Evolutionary conservation across 2,888 invertebrate species (phyloP), one percentile per base, ranked within the genome.

Genomic region (Andrena bicolor): DNA sequence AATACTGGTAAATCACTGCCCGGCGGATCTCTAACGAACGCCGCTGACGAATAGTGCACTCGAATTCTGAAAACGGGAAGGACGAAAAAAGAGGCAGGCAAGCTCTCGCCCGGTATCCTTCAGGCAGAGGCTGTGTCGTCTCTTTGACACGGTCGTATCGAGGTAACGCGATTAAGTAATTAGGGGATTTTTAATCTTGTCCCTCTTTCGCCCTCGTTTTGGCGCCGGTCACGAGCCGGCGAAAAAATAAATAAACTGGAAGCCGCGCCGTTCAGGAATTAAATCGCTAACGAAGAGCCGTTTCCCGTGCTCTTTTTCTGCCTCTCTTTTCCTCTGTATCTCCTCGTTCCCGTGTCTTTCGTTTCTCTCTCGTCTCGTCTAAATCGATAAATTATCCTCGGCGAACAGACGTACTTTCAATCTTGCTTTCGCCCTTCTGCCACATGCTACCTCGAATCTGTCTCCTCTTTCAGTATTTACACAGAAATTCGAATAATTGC

Each of bases 91-190:
- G 53, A 69, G 41, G 58, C 49, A 8, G 16, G 35, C 26, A 49
- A 49, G 13, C 75, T 72, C 41, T 16, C 41, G 48, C 32, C 41
- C 51, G 53, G 49, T 10, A 77, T 66, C 49, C 58, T 80, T 66
- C 56, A 41, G n/a, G 20, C 60, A 35, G 51, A 53, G 30, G 23
- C 56, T 16, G 65, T 51, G 13, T 53, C 66, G 63, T 87, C 90
- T 89, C 92, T 93, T 93, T 92, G 92, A 92, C 90, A 90, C 90
- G 89, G 84, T 88, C 89, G 86, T 88, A 85, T 79, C 87, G 83
- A 85, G 75, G 87, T 93, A 93, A 93, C 90, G 84, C 90, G 92
- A 94, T 94, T 93, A 93, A 92, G 90, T 90, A 93, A 92, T 93
- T 91, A 91, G 89, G 89, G 89, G 90, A 91, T 91, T 92, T 92